phyloP scores from a whole-genome alignment of 2,113 vertebrate genomes.

The Stictonetta naevosa region DNA sequence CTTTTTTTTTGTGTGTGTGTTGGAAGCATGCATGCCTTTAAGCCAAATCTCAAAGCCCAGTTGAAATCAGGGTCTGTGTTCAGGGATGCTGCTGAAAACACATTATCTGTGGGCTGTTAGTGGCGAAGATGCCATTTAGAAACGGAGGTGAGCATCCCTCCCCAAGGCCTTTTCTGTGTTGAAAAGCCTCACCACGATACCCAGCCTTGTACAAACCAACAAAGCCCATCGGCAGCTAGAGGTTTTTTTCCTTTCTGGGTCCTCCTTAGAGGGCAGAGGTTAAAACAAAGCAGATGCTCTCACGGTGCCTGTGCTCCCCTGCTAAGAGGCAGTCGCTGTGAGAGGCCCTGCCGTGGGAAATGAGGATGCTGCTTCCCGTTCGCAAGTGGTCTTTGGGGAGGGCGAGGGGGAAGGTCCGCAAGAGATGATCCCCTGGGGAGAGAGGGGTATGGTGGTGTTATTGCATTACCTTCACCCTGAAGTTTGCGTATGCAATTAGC shows the following conservation, averaged over 20 bases:
- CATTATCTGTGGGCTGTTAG: neutral
- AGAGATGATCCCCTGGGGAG: neutral
- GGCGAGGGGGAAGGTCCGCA: neutral
- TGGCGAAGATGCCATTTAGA: neutral
- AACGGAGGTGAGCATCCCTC: neutral
- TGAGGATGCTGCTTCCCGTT: neutral
- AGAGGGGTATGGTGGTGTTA: neutral
- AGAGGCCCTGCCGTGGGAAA: neutral
- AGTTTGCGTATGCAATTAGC: neutral
- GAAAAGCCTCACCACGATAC: neutral
- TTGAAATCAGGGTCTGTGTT: neutral
- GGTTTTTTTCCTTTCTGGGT: neutral
- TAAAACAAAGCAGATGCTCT: conserved; percentile 54
- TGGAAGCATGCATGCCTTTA: neutral
- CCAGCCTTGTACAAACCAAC: neutral
- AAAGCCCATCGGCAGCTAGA: neutral
- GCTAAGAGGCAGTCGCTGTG: neutral
- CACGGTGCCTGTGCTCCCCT: neutral
- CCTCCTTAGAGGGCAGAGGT: conserved; percentile 18
- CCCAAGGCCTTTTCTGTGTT: neutral
- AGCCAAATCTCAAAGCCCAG: conserved; percentile 9
- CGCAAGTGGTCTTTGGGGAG: neutral
- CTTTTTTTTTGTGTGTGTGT: neutral
- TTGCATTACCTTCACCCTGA: neutral
- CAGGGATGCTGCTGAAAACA: neutral